phyloP scores from a whole-genome alignment of 1,140 invertebrate genomes.

The Orussus abietinus region DNA sequence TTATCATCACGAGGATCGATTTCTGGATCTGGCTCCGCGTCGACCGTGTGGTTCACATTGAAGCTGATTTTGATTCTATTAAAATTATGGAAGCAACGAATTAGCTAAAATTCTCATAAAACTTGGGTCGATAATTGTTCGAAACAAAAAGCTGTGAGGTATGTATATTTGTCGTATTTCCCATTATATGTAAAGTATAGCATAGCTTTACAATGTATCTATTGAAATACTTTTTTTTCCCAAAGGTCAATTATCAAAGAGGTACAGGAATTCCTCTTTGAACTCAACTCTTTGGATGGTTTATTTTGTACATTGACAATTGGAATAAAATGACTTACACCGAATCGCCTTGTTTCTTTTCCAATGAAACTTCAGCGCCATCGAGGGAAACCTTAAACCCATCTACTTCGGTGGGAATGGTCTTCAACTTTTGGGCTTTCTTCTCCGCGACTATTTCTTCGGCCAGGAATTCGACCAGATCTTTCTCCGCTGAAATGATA shows the following conservation, averaged over 20 bases:
- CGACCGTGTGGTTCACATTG: conserved; percentile 89
- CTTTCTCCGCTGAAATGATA: conserved; percentile 68
- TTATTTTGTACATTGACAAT: not conserved
- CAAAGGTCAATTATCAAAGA: conserved; percentile 2
- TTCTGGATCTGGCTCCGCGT: conserved; percentile 68
- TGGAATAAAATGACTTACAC: conserved; percentile 56
- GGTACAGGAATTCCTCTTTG: not conserved
- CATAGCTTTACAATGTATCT: not conserved
- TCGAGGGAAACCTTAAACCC: conserved; percentile 73
- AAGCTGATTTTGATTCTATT: conserved; percentile 71
- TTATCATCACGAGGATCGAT: conserved; percentile 62
- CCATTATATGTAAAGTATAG: not conserved
- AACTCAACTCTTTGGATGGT: not conserved
- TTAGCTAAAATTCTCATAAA: no score
- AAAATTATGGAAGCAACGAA: no score
- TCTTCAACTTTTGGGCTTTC: conserved; percentile 72
- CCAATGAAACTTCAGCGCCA: conserved; percentile 74
- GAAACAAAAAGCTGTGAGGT: no score
- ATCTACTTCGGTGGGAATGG: conserved; percentile 70
- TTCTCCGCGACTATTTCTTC: conserved; percentile 87
- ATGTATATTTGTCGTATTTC: no score
- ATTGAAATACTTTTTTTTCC: not conserved
- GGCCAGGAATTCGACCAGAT: conserved; percentile 79
- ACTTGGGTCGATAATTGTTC: no score
- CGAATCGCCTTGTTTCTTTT: conserved; percentile 71